Conservation (phyloP, 2,888 invertebrate species). For the Ichneumoninae sp. region DNA sequence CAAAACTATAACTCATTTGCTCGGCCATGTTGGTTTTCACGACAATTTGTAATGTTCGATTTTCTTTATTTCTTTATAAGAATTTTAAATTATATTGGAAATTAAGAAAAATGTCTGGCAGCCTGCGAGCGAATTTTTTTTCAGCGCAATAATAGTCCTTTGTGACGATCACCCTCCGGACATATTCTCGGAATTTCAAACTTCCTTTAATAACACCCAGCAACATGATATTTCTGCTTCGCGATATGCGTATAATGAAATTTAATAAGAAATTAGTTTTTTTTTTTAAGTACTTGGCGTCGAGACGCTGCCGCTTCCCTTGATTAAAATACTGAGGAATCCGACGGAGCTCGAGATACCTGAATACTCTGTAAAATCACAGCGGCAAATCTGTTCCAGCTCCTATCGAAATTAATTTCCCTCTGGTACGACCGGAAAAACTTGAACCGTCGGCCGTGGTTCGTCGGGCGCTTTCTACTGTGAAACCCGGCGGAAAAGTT, state of each 20-base stretch:
- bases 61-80: too few species aligned
- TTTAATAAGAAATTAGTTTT: background rate
- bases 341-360: background rate
- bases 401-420: slow-evolving; percentile 62
- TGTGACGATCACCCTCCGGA: too few species aligned
- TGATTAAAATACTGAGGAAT: background rate
- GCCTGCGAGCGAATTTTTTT: too few species aligned
- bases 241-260: background rate
- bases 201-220: background rate
- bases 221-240: background rate
- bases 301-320: background rate
- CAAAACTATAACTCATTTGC: too few species aligned
- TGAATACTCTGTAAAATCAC: background rate
- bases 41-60: too few species aligned
- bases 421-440: slow-evolving; percentile 48
- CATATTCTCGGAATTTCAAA: too few species aligned
- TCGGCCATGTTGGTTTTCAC: too few species aligned
- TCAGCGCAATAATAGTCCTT: too few species aligned
- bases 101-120: too few species aligned
- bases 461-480: background rate
- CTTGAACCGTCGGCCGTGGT: slow-evolving; percentile 28
- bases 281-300: background rate
- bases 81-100: too few species aligned
- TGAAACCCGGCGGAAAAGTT: slow-evolving; percentile 42
- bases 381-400: slow-evolving; percentile 24